Evolutionary conservation across 2,888 invertebrate genomes (phyloP).

Genomic region (Sturmia bella): DNA sequence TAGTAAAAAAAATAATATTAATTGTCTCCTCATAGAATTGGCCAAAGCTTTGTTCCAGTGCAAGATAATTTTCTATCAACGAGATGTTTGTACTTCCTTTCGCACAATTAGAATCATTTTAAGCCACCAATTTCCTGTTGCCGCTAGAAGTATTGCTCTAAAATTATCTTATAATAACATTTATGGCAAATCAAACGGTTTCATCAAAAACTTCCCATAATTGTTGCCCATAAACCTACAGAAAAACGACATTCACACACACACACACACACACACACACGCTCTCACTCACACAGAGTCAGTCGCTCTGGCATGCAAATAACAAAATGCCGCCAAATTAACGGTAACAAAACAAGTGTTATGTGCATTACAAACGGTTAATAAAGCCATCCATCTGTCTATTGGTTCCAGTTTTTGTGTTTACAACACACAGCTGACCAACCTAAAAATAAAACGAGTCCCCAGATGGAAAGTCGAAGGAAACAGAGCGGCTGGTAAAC

Average conservation of each 20-base stretch:
- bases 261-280: background rate
- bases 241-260: constrained; percentile 21
- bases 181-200: constrained; percentile 45
- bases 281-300: background rate
- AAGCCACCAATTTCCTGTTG: constrained; percentile 54
- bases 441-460: constrained; percentile 30
- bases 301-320: background rate
- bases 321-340: constrained; percentile 57
- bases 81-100: constrained; percentile 44
- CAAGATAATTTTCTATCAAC: constrained; percentile 1
- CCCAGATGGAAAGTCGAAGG: constrained; percentile 28
- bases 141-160: constrained; percentile 1
- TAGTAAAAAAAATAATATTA: too few species aligned
- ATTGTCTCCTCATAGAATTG: too few species aligned
- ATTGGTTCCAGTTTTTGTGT: constrained; percentile 11
- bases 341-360: constrained; percentile 64
- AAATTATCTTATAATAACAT: constrained; percentile 36
- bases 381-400: background rate
- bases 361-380: constrained; percentile 35
- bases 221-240: constrained; percentile 35
- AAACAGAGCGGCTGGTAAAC: background rate
- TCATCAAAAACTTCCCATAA: constrained; percentile 42
- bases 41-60: too few species aligned
- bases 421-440: constrained; percentile 56
- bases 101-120: constrained; percentile 5